Base-by-base conservation (phyloP, 2,888 invertebrate genomes). In the Spilosoma lubricipeda region DNA sequence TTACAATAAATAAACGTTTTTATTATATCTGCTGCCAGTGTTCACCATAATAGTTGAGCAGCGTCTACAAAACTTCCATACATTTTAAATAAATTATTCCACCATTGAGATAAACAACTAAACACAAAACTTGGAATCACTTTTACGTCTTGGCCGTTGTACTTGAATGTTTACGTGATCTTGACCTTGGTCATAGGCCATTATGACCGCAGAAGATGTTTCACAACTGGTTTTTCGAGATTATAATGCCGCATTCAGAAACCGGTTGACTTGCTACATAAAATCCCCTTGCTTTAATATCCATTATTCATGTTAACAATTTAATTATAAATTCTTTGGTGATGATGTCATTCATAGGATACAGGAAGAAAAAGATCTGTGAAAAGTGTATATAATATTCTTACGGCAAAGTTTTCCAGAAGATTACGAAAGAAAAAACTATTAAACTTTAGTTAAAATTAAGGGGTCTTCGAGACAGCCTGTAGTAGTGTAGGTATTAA, bases 191-290 rank as follows among this genome's bases (percentile, higher is more conserved):
- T 68, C 27, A 63, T 72, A 39, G 67, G 33, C 20, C 36, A 66
- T 56, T 42, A 63, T 42, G 30, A 70, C 59, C 30, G 30, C 30
- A 1, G 20, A 20, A 42, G 3, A 59, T 67, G 33, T 67, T 59
- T 63, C 33, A 45, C 72, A 68, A 72, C 72, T 63, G 72, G 67
- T 72, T 67, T 68, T 45, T 45, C 18, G 15, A 59, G 39, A 67
- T 52, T 56, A 33, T 15, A 11, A 71, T 45, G 23, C 63, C 71
- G 42, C 42, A 23, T 56, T 66, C 39, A 67, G 23, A 59, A 67
- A 67, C 67, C 42, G 20, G 59, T 56, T 45, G 15, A 52, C 48
- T 65, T 63, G 59, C 30, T 59, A 30, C n/a, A 67, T 68, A 68
- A 63, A 63, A 72, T 45, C 27, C 67, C 45, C 72, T 20, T 42